Percentiles rank a stretch among this genome's conserved stretches.
These are phyloP conservation scores for Phainopepla nitens DNA, from an alignment of 2,113 vertebrate genomes.

Conservation along the genomic window DNA sequence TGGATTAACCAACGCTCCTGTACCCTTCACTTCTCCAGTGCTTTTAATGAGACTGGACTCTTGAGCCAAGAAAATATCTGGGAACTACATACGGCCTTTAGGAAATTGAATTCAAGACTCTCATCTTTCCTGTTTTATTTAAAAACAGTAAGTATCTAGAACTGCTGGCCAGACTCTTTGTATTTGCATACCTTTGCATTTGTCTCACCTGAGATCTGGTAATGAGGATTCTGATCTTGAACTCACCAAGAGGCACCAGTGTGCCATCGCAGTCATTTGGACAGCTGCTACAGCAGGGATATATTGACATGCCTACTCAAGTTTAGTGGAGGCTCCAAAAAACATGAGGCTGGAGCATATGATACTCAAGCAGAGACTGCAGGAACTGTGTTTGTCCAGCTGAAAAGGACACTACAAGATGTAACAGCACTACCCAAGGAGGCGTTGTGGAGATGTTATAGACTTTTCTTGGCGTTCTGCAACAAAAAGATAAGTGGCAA, in stretches of 20 bases:
- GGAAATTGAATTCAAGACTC: neutral
- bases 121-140: neutral
- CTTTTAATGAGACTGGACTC: neutral
- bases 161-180: neutral
- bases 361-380: neutral
- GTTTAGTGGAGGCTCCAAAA: neutral
- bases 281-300: neutral
- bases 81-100: neutral
- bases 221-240: neutral
- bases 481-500: neutral
- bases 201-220: neutral
- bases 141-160: neutral
- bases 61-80: neutral
- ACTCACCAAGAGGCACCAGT: neutral
- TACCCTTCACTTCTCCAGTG: neutral
- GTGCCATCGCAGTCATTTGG: neutral
- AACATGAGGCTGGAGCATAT: neutral
- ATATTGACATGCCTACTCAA: neutral
- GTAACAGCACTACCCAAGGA: neutral
- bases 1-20: neutral
- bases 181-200: neutral
- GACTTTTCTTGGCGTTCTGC: neutral
- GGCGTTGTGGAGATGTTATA: fast-evolving
- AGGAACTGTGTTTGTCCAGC: neutral
- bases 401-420: neutral